phyloP scores from a whole-genome alignment of 1,140 invertebrate species.

The Mya arenaria region DNA sequence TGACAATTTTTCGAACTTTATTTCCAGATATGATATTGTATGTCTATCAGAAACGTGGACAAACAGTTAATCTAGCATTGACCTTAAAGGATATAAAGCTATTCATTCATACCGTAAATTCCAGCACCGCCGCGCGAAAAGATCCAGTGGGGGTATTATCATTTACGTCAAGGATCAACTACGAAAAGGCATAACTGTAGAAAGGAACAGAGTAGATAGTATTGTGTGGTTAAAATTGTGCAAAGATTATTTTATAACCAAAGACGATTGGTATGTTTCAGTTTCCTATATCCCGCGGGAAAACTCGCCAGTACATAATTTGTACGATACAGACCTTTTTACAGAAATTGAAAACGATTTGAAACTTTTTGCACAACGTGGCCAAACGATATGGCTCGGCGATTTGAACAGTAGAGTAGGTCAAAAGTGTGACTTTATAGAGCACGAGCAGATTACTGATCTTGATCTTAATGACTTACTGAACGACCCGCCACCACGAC shows the following conservation, averaged over 20 bases:
- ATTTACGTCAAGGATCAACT: not conserved
- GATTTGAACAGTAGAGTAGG: not conserved
- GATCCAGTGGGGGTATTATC: conserved; percentile 14
- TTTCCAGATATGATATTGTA: no score
- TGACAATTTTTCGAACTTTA: no score
- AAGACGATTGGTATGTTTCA: not conserved
- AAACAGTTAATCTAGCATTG: conserved; percentile 11
- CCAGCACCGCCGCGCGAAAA: not conserved
- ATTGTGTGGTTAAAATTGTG: not conserved
- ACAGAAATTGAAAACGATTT: not conserved
- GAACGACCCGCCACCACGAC: not conserved
- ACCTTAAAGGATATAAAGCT: not conserved
- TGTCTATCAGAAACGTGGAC: no score
- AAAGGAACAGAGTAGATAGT: not conserved
- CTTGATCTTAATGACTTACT: not conserved
- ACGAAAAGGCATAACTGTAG: not conserved
- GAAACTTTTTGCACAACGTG: not conserved
- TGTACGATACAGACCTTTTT: conserved; percentile 14
- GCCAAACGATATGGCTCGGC: not conserved
- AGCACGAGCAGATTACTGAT: not conserved
- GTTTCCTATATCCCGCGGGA: not conserved
- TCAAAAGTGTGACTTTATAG: conserved; percentile 1
- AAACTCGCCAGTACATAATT: not conserved
- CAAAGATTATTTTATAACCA: no score
- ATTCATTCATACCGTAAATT: not conserved